These are phyloP conservation scores for Drosophila subpulchrella DNA, from an alignment of 1,140 invertebrate genomes.

Conservation along the genomic window DNA sequence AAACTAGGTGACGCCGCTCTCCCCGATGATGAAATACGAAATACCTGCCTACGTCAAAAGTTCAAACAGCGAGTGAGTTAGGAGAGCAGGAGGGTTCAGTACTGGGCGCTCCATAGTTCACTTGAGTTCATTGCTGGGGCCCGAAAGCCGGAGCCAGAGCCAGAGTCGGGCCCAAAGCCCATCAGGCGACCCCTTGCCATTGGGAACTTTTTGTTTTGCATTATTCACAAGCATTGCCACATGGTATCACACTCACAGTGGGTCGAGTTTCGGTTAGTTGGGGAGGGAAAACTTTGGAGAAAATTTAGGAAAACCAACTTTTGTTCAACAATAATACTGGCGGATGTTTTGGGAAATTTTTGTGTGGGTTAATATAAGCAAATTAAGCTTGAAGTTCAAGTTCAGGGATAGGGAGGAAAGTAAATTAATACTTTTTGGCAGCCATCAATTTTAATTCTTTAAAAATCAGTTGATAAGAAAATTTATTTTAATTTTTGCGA, in stretches of 20 bases:
- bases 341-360: background rate
- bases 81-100: constrained; percentile 10
- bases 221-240: constrained; percentile 52
- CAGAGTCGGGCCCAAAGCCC: constrained; percentile 24
- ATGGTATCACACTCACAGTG: constrained; percentile 23
- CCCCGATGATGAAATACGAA: constrained; percentile 44
- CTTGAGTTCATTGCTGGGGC: constrained; percentile 61
- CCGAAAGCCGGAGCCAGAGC: constrained; percentile 22
- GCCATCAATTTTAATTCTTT: too few species aligned
- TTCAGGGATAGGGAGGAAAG: background rate
- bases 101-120: constrained; percentile 54
- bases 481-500: too few species aligned
- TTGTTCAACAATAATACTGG: constrained; percentile 6
- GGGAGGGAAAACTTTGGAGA: constrained; percentile 8
- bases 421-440: too few species aligned
- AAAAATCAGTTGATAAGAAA: too few species aligned
- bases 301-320: constrained; percentile 7
- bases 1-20: constrained; percentile 59
- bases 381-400: background rate
- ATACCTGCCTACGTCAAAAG: constrained; percentile 49
- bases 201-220: constrained; percentile 51
- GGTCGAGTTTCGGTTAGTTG: background rate
- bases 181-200: constrained; percentile 49
- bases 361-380: background rate
- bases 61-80: constrained; percentile 47